Conservation (phyloP, 2,797 vertebrate species). For the Rhinatrema bivittatum region DNA sequence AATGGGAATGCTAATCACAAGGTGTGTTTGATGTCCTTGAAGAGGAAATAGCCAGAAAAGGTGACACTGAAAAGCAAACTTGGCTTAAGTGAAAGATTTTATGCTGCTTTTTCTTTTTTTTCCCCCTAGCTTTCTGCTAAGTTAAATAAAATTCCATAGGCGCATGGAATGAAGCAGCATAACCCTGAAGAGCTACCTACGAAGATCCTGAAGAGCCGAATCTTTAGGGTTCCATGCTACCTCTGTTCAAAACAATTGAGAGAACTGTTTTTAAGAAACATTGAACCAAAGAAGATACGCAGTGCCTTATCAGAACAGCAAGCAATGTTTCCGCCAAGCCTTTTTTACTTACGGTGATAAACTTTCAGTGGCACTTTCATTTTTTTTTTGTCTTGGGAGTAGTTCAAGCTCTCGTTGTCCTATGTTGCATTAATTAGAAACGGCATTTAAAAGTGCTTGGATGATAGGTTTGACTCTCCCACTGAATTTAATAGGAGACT, state of each 20-base stretch:
- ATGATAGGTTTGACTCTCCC: too few species aligned
- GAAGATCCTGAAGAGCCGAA: conserved; percentile 27
- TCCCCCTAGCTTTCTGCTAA: conserved; percentile 91
- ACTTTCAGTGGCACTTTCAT: too few species aligned
- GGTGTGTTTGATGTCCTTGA: too few species aligned
- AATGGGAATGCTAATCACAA: too few species aligned
- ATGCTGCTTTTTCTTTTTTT: conserved; percentile 27
- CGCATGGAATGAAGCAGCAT: conserved; percentile 6
- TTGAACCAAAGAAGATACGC: conserved; percentile 64
- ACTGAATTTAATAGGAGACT: too few species aligned
- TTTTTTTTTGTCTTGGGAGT: too few species aligned
- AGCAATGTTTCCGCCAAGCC: conserved; percentile 35
- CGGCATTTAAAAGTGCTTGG: too few species aligned
- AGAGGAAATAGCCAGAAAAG: too few species aligned
- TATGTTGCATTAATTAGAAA: too few species aligned
- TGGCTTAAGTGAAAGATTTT: not conserved
- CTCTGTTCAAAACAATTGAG: conserved; percentile 45
- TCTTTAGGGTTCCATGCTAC: conserved; percentile 57
- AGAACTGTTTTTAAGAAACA: conserved; percentile 35
- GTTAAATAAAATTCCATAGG: conserved; percentile 49
- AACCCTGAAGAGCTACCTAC: conserved; percentile 21
- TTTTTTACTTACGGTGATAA: too few species aligned
- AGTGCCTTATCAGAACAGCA: conserved; percentile 59
- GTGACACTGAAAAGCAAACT: too few species aligned
- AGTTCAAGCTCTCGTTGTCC: too few species aligned